Conservation (phyloP, 2,888 invertebrate species). For the Drosophila robusta region DNA sequence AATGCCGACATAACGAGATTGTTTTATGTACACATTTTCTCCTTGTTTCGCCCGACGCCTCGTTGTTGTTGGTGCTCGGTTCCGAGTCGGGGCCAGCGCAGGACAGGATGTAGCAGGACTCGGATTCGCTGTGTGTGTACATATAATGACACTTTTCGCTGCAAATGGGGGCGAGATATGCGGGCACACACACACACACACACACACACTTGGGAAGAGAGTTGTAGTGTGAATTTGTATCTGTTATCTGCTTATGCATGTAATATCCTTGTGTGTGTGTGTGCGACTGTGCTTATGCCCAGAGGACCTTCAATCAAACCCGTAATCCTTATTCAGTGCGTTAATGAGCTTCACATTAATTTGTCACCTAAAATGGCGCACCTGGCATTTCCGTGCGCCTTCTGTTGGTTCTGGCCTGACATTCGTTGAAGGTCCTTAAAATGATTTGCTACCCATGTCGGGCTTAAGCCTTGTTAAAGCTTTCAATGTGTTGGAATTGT, state of each 20-base stretch:
- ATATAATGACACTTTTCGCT: constrained; percentile 73
- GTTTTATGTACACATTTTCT: constrained; percentile 81
- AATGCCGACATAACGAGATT: constrained; percentile 84
- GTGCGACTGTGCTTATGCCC: constrained; percentile 58
- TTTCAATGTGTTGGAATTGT: constrained; percentile 1
- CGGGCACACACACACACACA: constrained; percentile 49
- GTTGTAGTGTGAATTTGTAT: constrained; percentile 45
- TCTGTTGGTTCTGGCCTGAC: constrained; percentile 37
- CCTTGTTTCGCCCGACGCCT: constrained; percentile 46
- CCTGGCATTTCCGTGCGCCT: constrained; percentile 57
- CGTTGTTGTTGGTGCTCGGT: constrained; percentile 35
- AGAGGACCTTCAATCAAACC: constrained; percentile 80
- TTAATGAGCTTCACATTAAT: constrained; percentile 79
- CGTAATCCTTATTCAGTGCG: constrained; percentile 81
- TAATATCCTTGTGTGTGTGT: constrained; percentile 34
- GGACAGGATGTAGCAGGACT: constrained; percentile 13
- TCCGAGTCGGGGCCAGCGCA: constrained; percentile 27
- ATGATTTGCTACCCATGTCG: constrained; percentile 40
- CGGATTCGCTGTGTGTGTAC: constrained; percentile 48
- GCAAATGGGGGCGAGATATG: constrained; percentile 67
- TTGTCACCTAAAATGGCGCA: constrained; percentile 74
- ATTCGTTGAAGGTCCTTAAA: constrained; percentile 60
- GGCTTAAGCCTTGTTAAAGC: constrained; percentile 10
- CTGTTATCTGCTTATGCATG: constrained; percentile 63
- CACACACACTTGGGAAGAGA: constrained; percentile 7